Conservation (phyloP, 2,888 invertebrate species). For the Willowsia nigromaculata region DNA sequence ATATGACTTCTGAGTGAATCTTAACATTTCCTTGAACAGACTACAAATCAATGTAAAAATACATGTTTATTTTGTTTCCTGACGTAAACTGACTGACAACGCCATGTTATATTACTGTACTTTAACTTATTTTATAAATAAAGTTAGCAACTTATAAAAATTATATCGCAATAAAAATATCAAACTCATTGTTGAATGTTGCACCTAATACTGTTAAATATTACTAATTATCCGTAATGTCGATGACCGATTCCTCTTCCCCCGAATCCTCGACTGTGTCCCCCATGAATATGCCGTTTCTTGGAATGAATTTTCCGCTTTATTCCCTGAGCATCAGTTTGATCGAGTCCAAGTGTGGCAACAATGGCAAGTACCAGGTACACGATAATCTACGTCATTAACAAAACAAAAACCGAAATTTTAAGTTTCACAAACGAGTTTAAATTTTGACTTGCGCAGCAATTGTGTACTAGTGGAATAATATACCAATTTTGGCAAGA, state of each 20-base stretch:
- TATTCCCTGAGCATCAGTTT: conserved; percentile 7
- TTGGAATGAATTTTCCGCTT: conserved; percentile 36
- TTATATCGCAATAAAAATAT: no score
- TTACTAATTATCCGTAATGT: conserved; percentile 13
- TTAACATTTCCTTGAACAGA: no score
- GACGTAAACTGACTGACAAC: background rate
- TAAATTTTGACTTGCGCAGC: no score
- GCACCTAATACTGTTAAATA: no score
- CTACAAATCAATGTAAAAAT: background rate
- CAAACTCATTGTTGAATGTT: no score
- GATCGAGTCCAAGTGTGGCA: background rate
- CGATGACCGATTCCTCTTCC: conserved; percentile 32
- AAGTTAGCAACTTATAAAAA: background rate
- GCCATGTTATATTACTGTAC: background rate
- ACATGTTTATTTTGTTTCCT: background rate
- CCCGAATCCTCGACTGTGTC: conserved; percentile 22
- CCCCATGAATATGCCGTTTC: conserved; percentile 36
- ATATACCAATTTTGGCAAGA: background rate
- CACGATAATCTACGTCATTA: background rate
- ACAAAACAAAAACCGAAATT: background rate
- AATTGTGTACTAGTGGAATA: background rate
- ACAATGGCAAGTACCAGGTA: background rate
- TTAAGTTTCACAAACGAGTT: background rate
- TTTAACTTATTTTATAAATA: background rate
- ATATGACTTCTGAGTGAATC: no score